A percentile compares a stretch with the other conserved stretches of the same genome.
phyloP scores from a whole-genome alignment of 2,113 vertebrate genomes.

The Scomber scombrus region DNA sequence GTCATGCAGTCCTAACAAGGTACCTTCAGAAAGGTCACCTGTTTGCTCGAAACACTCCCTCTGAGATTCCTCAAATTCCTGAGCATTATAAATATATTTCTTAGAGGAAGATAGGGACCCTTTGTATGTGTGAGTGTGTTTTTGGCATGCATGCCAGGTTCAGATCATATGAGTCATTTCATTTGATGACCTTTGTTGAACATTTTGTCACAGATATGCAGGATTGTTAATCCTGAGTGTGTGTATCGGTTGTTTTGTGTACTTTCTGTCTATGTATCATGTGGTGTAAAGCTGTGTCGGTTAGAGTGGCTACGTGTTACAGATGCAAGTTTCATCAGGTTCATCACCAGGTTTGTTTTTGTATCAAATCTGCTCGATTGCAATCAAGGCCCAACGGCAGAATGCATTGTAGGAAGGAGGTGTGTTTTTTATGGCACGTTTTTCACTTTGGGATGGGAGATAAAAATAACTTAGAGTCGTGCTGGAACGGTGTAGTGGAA shows the following conservation, averaged over 20 bases:
- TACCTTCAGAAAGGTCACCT: constrained; percentile 66
- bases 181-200: constrained; percentile 36
- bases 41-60: constrained; percentile 64
- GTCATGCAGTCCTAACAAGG: constrained; percentile 34
- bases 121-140: constrained; percentile 52
- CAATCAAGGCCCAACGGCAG: not conserved
- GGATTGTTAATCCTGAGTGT: not conserved
- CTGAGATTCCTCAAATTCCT: constrained; percentile 77
- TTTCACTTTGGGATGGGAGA: not conserved
- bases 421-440: not conserved
- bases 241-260: constrained; percentile 6
- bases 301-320: not conserved
- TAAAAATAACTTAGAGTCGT: constrained; percentile 19
- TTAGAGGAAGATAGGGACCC: constrained; percentile 57
- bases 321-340: not conserved
- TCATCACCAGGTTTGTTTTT: constrained; percentile 9
- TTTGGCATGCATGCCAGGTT: constrained; percentile 34
- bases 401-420: not conserved
- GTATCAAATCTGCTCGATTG: not conserved
- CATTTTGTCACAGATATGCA: not conserved
- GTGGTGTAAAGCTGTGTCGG: not conserved
- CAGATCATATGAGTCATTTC: constrained; percentile 35
- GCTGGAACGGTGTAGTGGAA: too few species aligned
- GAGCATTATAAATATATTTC: constrained; percentile 52
- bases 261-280: not conserved